Base-by-base conservation (phyloP, 2,113 vertebrate genomes). In the Chaenocephalus aceratus region DNA sequence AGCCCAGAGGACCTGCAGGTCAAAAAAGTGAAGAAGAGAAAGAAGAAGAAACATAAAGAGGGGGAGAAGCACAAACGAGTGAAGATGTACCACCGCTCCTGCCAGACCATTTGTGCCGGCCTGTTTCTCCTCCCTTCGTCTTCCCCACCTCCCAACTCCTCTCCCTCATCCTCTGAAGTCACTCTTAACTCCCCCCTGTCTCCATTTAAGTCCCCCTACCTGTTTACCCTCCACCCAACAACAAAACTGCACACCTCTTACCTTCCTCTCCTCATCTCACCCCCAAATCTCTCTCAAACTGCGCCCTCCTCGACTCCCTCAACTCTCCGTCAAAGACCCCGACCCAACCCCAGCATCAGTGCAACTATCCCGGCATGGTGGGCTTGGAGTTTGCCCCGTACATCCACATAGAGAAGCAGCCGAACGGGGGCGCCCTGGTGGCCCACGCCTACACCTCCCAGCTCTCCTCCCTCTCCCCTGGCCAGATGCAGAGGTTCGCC, bases 41-140 rank as follows among this genome's bases (percentile, higher is more conserved):
- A 99, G 97, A 99, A 99, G 96, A 99, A 99, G 96, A 99, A 99
- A 96, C 98, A 99, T 87, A 98, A 97, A 97, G 97, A 99, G 77
- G 97, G 96, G 2, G 97, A 98, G 91, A 98, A 97, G 92, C 95
- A 96, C 75, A 98, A 97, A 80, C 96, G 95, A 67, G 96, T 98
- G 69, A 99, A 99, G 96, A 97, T 98, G 97, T 98, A 96, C 91
- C 97, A 97, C 93, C 97, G 96, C 92, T 99, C 97, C 46, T 97
- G 97, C 94, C 98, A 99, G 91, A 99, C 98, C 64, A 82, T 96
- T 77, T 97, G 96, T 85, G 96, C 96, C 63, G 97, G 97, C 84
- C 88, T 98, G 87, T 94, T 97, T 54, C 95, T 85, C 94, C 72
- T 95, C 94, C 88, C 83, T 90, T 75, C 90, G n/a, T 53, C 95